Base-by-base conservation (phyloP, 2,888 invertebrate genomes). In the Amphipyra berbera region DNA sequence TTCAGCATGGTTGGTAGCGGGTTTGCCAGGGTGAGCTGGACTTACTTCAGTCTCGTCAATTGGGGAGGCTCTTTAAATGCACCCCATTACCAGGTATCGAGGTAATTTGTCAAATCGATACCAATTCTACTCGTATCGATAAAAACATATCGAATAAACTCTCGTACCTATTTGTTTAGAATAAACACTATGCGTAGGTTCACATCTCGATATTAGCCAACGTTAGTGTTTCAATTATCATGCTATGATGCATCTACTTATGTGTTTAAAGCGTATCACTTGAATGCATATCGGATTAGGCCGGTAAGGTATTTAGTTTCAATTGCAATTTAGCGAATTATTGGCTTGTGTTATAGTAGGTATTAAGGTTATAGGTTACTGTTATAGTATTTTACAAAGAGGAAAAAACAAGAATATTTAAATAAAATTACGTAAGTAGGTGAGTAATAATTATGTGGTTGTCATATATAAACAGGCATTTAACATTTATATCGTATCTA, bases 171-270 rank as follows among this genome's bases (percentile, higher is more conserved):
- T 27, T 33, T 33, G 15, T 41, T 37, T 49, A 14, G 9, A 38
- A 45, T 14, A 21, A 48, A n/a, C 30, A 30, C 12, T 14, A 37
- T 33, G 35, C 27, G 40, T 48, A 45, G 12, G 12, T 27, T 41
- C 14, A 10, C 45, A 41, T 53, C 50, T 50, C 41, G 52, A 62
- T 57, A 54, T 56, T 46, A 68, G 54, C 49, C 35, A 57, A 60
- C 37, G 58, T 72, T 71, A 45, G 73, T 68, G 58, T 68, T 68
- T 49, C 68, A 73, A 73, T 74, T 74, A 63, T 68, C 49, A 47
- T 45, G 53, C 61, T 35, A 53, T 44, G 40, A 49, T 61, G 57
- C 44, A 63, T 35, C 44, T 56, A 47, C 49, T 56, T 56, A 52
- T 27, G 67, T 48, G 62, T 68, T 38, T 54, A 55, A 44, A 76